phyloP scores from a whole-genome alignment of 1,140 invertebrate species.

The Leptinotarsa undecemlineata region DNA sequence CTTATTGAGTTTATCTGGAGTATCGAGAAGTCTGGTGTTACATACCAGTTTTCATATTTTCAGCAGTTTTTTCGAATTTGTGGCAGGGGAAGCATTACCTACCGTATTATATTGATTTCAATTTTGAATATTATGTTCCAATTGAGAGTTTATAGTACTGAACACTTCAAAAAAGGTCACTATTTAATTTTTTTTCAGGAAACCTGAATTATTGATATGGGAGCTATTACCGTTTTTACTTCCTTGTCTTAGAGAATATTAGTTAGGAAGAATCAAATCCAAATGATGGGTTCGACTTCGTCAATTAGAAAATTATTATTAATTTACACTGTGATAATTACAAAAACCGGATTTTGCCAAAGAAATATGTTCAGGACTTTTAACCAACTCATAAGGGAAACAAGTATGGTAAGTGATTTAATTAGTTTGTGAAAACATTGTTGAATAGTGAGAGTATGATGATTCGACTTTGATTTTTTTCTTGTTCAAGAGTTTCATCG shows the following conservation, averaged over 20 bases:
- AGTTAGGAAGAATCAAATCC: neutral
- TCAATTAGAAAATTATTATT: neutral
- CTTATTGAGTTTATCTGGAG: too few species aligned
- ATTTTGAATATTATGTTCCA: too few species aligned
- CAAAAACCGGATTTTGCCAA: constrained; percentile 9
- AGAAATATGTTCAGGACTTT: constrained; percentile 12
- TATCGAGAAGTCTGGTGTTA: too few species aligned
- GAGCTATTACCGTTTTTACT: neutral
- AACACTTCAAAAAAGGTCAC: too few species aligned
- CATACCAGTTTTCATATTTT: too few species aligned
- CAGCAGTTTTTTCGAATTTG: too few species aligned
- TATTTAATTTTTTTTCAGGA: neutral
- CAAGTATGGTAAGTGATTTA: constrained; percentile 10
- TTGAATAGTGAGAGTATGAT: too few species aligned
- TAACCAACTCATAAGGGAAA: constrained; percentile 24
- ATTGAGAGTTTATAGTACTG: too few species aligned
- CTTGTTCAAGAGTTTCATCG: too few species aligned
- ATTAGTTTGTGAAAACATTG: neutral
- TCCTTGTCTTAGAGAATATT: neutral
- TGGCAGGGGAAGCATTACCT: too few species aligned
- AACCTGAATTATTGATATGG: neutral
- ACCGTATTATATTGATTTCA: too few species aligned
- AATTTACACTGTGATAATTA: constrained; percentile 16
- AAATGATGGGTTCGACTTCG: neutral
- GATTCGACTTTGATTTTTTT: too few species aligned